Percentiles rank a stretch among this genome's conserved stretches.
Conservation (phyloP, 2,113 vertebrate species). For the Oncorhynchus gorbuscha region DNA sequence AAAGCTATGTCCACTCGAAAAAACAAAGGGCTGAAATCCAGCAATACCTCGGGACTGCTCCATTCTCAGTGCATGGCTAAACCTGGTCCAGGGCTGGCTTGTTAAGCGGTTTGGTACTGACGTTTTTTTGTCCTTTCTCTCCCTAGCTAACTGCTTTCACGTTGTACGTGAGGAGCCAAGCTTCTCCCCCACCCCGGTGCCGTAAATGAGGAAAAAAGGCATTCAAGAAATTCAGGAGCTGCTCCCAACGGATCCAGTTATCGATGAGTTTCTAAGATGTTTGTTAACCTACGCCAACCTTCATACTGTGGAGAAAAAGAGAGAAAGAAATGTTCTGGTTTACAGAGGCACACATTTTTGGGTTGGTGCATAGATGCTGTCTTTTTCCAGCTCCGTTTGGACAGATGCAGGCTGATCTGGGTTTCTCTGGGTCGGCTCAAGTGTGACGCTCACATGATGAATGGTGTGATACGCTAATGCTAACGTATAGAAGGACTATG, state of each 20-base stretch:
- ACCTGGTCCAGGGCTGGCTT: constrained; percentile 1
- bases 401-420: constrained; percentile 31
- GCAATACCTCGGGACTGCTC: constrained; percentile 7
- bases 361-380: constrained; percentile 46
- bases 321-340: constrained; percentile 50
- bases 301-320: constrained; percentile 44
- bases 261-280: constrained; percentile 73
- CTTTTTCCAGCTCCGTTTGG: constrained; percentile 53
- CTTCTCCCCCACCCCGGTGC: constrained; percentile 39
- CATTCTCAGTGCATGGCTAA: constrained; percentile 38
- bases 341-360: constrained; percentile 4
- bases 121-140: constrained; percentile 9
- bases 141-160: constrained; percentile 3
- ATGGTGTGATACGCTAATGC: constrained; percentile 50
- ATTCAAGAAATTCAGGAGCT: constrained; percentile 72
- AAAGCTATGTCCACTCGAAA: constrained; percentile 54
- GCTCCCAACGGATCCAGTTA: constrained; percentile 69
- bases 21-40: constrained; percentile 39
- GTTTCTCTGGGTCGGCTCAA: constrained; percentile 15
- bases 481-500: constrained; percentile 51
- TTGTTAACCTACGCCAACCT: constrained; percentile 61
- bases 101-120: constrained; percentile 27
- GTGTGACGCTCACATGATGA: constrained; percentile 48
- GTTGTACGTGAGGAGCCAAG: constrained; percentile 26
- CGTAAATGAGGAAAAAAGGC: constrained; percentile 62